Percentiles rank a stretch among this genome's conserved stretches.
These are phyloP conservation scores for Lithophane semibrunnea DNA, from an alignment of 2,888 invertebrate species.

Conservation along the genomic window DNA sequence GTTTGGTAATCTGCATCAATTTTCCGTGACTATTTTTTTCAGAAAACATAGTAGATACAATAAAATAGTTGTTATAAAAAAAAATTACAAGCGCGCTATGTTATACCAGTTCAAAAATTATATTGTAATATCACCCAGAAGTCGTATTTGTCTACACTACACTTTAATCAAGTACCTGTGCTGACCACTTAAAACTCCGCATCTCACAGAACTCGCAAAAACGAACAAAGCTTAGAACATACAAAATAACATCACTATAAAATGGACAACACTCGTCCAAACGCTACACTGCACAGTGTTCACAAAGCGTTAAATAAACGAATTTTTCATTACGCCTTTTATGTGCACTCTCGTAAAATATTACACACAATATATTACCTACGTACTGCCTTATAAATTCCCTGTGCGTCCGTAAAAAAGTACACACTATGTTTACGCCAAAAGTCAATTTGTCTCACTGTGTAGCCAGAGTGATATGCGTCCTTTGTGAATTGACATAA, in stretches of 20 bases:
- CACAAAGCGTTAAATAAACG: constrained; percentile 51
- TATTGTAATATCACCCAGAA: no score
- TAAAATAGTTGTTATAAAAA: no score
- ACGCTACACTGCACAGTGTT: constrained; percentile 21
- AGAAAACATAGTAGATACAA: no score
- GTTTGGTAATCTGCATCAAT: neutral
- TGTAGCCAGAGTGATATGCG: constrained; percentile 64
- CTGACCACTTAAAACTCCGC: neutral
- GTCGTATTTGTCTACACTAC: neutral
- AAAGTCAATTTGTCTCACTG: constrained; percentile 71
- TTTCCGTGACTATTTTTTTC: no score
- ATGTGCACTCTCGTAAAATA: constrained; percentile 60
- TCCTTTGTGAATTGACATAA: constrained; percentile 64
- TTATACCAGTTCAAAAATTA: no score
- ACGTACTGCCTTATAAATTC: constrained; percentile 65
- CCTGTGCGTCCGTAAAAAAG: constrained; percentile 67
- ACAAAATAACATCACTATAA: constrained; percentile 1
- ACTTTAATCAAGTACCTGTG: neutral
- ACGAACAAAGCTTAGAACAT: neutral
- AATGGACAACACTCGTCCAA: constrained; percentile 9
- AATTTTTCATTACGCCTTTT: constrained; percentile 56
- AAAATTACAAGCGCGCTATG: no score
- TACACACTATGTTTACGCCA: constrained; percentile 69
- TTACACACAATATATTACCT: constrained; percentile 58
- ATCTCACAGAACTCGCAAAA: neutral